Conservation (phyloP, 2,797 vertebrate genomes). For the Esox masquinongy region DNA sequence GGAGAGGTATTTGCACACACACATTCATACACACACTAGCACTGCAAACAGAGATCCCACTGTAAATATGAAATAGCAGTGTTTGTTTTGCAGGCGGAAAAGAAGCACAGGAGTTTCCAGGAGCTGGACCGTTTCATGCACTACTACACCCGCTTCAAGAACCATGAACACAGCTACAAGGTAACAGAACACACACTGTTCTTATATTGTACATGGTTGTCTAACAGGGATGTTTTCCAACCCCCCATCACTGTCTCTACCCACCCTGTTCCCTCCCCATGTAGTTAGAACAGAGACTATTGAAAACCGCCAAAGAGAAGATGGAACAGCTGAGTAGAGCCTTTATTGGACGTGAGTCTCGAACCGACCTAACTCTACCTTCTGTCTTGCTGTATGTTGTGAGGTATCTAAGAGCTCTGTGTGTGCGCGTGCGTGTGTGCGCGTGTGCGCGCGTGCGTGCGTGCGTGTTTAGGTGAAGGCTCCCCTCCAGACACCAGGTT, state of each 20-base stretch:
- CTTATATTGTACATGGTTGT: not conserved
- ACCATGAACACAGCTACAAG: slow-evolving; percentile 98
- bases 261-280: slow-evolving; percentile 8
- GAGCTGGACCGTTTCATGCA: slow-evolving; percentile 99
- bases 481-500: slow-evolving; percentile 95
- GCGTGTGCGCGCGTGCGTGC: slow-evolving; percentile 5
- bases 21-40: not conserved
- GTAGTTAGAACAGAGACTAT: slow-evolving; percentile 94
- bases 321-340: slow-evolving; percentile 98
- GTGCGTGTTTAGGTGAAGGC: slow-evolving; percentile 81
- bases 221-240: not conserved
- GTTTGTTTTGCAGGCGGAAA: slow-evolving; percentile 85
- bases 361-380: not conserved
- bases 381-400: not conserved
- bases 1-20: slow-evolving; percentile 80
- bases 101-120: slow-evolving; percentile 98
- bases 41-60: not conserved
- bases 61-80: not conserved
- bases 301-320: slow-evolving; percentile 99
- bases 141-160: slow-evolving; percentile 98
- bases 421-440: not conserved
- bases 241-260: slow-evolving; percentile 4
- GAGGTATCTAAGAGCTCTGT: not conserved
- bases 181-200: slow-evolving; percentile 63
- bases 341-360: slow-evolving; percentile 88